Evolutionary conservation across 2,113 vertebrate genomes (phyloP), one percentile per base, ranked within the genome.

Genomic region (Capreolus pygargus): DNA sequence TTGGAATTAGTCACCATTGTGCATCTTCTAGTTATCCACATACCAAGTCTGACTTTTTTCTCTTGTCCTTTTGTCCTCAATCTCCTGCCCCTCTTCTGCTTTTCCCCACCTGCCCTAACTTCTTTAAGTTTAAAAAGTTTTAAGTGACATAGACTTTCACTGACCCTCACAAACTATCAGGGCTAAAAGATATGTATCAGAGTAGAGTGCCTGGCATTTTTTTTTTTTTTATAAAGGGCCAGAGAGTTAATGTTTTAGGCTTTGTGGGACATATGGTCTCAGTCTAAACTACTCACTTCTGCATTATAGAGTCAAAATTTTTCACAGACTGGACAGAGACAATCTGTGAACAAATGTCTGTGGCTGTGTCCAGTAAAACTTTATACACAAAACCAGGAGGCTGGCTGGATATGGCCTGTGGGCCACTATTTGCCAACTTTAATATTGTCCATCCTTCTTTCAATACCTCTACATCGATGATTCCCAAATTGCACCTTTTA

Each of bases 11-110:
- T 61, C 70, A 43, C 21, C 91, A 50, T 86, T 94, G 97, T 97
- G 97, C 97, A 97, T 98, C 92, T 97, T 52, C 60, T 94, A 82
- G 86, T 87, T 86, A 94, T 33, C 47, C 87, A 97, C 89, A 97
- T 21, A 96, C 89, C 61, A 90, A 27, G 50, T 17, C 60, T 78
- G n/a, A 97, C 64, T 85, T 54, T 79, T 1, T n/a, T 89, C 89
- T 96, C 85, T 70, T 78, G 92, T 9, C 27, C 50, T 84, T 78
- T 2, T 21, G 28, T 81, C 19, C 64, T 79, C 14, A 84, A 36
- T 8, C 8, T 83, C 39, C 52, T 83, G 52, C 27, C 43, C 3
- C 25, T 61, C 9, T 55, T 86, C 52, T 67, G 30, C 60, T 39
- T 74, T 89, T 93, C 85, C 5, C 64, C 2, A 86, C 45, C 16